phyloP scores from a whole-genome alignment of 2,797 vertebrate genomes.

The Buphagus erythrorhynchus region DNA sequence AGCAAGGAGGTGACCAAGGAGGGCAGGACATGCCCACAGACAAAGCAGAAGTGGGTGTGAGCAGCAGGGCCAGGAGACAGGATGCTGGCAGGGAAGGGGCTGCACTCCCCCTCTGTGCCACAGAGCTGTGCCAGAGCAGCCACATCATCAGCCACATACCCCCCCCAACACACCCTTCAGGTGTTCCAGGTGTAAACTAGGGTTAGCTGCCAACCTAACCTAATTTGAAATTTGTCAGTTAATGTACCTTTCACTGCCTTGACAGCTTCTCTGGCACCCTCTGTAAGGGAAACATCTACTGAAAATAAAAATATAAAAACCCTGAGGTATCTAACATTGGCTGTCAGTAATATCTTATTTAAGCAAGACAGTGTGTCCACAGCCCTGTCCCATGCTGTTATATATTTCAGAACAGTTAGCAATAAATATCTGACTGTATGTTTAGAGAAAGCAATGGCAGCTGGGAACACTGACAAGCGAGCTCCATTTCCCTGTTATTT shows the following conservation, averaged over 20 bases:
- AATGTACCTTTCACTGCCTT: neutral
- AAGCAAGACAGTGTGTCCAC: neutral
- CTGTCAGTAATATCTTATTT: neutral
- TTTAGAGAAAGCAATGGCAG: neutral
- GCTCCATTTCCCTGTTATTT: neutral
- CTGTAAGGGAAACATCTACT: neutral
- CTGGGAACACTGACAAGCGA: neutral
- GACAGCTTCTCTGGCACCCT: neutral
- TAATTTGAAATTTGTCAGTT: neutral
- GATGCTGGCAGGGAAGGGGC: neutral
- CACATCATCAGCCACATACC: neutral
- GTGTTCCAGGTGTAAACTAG: neutral
- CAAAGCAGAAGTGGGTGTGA: neutral
- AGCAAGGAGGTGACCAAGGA: too few relatives aligned
- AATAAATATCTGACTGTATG: neutral
- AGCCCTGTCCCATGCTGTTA: neutral
- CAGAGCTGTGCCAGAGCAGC: neutral
- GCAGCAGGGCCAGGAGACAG: fast-evolving
- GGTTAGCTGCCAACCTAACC: neutral
- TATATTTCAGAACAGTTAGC: neutral
- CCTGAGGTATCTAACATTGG: neutral
- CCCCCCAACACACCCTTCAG: neutral
- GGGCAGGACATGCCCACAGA: neutral
- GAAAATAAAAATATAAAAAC: neutral
- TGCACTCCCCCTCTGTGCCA: too few relatives aligned